Percentiles rank a stretch among this genome's conserved stretches.
phyloP scores from a whole-genome alignment of 2,113 vertebrate genomes.

The Xenopus borealis region DNA sequence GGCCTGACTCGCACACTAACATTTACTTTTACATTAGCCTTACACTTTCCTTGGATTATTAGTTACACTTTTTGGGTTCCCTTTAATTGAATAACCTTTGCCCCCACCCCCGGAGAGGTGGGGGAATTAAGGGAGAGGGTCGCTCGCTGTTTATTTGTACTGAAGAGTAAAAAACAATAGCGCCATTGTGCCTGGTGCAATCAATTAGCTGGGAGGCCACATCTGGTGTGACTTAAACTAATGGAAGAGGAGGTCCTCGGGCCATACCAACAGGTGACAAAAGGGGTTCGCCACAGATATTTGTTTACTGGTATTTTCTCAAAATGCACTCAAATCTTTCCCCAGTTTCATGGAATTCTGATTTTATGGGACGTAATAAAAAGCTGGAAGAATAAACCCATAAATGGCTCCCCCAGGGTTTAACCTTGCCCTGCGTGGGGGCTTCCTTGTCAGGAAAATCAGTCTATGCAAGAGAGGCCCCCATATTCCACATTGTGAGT shows the following conservation, averaged over 20 bases:
- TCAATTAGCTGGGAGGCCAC: constrained; percentile 84
- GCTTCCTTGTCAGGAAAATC: too few species aligned
- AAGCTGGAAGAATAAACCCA: too few species aligned
- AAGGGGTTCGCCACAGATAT: constrained; percentile 54
- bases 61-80: constrained; percentile 62
- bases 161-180: constrained; percentile 71
- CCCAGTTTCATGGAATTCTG: too few species aligned
- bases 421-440: too few species aligned
- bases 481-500: too few species aligned
- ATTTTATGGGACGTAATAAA: too few species aligned
- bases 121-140: constrained; percentile 10
- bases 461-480: too few species aligned
- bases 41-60: constrained; percentile 59
- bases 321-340: too few species aligned
- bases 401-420: too few species aligned
- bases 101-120: constrained; percentile 50
- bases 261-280: constrained; percentile 80
- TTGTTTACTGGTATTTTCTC: too few species aligned
- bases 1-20: constrained; percentile 49
- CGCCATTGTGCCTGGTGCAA: constrained; percentile 76
- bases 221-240: constrained; percentile 88
- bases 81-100: constrained; percentile 74
- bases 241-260: constrained; percentile 64
- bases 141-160: constrained; percentile 69
- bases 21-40: constrained; percentile 49